Evolutionary conservation across 1,140 invertebrate species (phyloP).

Genomic region (Nephotettix cincticeps): DNA sequence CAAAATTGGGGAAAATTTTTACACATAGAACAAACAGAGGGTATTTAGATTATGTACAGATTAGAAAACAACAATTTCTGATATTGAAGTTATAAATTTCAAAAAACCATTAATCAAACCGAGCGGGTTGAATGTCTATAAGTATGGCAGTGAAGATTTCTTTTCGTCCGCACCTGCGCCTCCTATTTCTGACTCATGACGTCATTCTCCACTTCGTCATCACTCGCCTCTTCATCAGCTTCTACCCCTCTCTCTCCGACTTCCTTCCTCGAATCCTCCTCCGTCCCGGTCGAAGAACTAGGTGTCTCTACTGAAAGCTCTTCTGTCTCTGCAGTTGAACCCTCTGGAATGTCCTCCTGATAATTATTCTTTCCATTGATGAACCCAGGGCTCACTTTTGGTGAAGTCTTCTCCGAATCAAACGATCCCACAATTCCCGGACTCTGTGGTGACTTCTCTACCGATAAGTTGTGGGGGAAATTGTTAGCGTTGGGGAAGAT

Average conservation of each 20-base stretch:
- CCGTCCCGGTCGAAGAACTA: conserved; percentile 41
- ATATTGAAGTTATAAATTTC: conserved; percentile 19
- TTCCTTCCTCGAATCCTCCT: conserved; percentile 40
- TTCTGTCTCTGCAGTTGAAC: conserved; percentile 7
- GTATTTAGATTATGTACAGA: conserved; percentile 25
- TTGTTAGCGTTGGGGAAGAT: background rate
- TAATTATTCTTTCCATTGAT: conserved; percentile 14
- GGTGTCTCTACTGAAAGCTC: conserved; percentile 37
- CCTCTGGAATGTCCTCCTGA: conserved; percentile 13
- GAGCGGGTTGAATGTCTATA: conserved; percentile 11
- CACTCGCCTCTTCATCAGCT: conserved; percentile 40
- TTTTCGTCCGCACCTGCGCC: background rate
- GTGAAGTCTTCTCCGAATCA: conserved; percentile 14
- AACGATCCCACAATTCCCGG: background rate
- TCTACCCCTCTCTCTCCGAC: conserved; percentile 37
- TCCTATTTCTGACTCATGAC: conserved; percentile 17
- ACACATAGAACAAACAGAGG: conserved; percentile 6
- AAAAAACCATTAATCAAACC: conserved; percentile 13
- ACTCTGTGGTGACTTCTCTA: conserved; percentile 16
- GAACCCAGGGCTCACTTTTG: conserved; percentile 18
- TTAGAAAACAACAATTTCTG: conserved; percentile 19
- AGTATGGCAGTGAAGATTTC: conserved; percentile 26
- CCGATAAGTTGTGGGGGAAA: conserved; percentile 17
- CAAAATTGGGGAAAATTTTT: background rate
- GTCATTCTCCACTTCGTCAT: conserved; percentile 39